Base-by-base conservation (phyloP, 2,113 vertebrate species). In the Parus major region DNA sequence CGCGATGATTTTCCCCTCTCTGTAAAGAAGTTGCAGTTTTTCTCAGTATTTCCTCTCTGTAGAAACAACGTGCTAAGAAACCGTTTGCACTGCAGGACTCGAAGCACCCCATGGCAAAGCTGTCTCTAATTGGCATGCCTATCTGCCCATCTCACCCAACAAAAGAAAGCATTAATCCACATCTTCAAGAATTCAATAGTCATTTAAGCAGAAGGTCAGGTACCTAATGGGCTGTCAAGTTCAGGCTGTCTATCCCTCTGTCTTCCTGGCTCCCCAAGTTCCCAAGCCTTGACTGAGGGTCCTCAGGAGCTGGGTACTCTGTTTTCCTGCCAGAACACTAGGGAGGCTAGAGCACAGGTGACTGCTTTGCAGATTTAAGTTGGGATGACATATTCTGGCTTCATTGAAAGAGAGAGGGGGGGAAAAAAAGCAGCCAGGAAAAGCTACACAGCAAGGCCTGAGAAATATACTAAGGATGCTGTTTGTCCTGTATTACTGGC, bases 171-270 rank as follows among this genome's bases (percentile, higher is more conserved):
- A 93, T 88, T 93, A 94, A 92, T 92, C 66, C 56, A 59, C 77
- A 90, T 76, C 94, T 90, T 57, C 27, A 56, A 88, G 84, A 90
- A 86, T 79, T 86, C 95, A 92, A 84, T 44, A 94, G 85, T 47
- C 69, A 29, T 94, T 97, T 91, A 86, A 81, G 75, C 90, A 90
- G 79, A 95, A 96, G 93, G 94, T 96, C 94, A 90, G 92, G 68
- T 87, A 83, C 72, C 75, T 92, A 97, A 96, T 84, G 94, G 90
- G 78, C 86, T 96, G 89, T 92, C 96, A 90, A 81, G 78, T 86
- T 95, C 71, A 70, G 83, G 64, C 80, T 88, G 88, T 72, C 92
- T 90, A 63, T 80, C 49, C 2, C 13, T 85, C 57, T 1, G 4
- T 92, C 85, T 96, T 93, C 69, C 55, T 1, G 0, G 21, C 21